A percentile compares a stretch with the other conserved stretches of the same genome.
phyloP scores from a whole-genome alignment of 2,113 vertebrate genomes.

The Boulengeromyrus knoepffleri region DNA sequence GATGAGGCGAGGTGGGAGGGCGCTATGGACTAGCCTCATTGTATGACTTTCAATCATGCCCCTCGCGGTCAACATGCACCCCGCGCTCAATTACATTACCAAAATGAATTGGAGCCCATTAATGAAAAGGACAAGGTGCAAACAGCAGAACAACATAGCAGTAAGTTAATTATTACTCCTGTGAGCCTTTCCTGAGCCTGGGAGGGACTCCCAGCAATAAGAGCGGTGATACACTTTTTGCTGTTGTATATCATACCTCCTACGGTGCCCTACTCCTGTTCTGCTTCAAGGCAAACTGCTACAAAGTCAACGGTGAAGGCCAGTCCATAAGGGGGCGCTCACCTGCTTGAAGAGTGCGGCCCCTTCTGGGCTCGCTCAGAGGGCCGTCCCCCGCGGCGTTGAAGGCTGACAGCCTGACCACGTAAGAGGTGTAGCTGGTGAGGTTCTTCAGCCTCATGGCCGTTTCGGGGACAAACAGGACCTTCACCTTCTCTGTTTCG shows the following conservation, averaged over 20 bases:
- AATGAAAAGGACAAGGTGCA: slow-evolving; percentile 5
- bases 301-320: not conserved
- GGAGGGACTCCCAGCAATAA: not conserved
- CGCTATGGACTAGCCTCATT: not conserved
- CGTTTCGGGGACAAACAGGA: slow-evolving; percentile 82
- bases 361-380: slow-evolving; percentile 67
- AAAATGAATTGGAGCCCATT: not conserved
- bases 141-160: not conserved
- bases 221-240: not conserved
- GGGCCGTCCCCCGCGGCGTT: slow-evolving; percentile 86
- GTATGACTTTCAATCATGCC: not conserved
- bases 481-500: slow-evolving; percentile 77
- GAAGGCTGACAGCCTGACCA: slow-evolving; percentile 81
- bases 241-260: not conserved
- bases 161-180: not conserved
- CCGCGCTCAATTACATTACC: slow-evolving; percentile 5
- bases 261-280: not conserved
- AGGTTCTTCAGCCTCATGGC: slow-evolving; percentile 75
- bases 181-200: not conserved
- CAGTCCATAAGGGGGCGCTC: slow-evolving; percentile 20
- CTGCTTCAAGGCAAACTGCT: not conserved
- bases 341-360: slow-evolving; percentile 83
- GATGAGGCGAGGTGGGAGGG: not conserved
- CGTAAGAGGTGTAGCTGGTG: slow-evolving; percentile 80
- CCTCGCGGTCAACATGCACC: not conserved